Base-by-base conservation (phyloP, 2,888 invertebrate genomes). In the Pseudanteris insignis region DNA sequence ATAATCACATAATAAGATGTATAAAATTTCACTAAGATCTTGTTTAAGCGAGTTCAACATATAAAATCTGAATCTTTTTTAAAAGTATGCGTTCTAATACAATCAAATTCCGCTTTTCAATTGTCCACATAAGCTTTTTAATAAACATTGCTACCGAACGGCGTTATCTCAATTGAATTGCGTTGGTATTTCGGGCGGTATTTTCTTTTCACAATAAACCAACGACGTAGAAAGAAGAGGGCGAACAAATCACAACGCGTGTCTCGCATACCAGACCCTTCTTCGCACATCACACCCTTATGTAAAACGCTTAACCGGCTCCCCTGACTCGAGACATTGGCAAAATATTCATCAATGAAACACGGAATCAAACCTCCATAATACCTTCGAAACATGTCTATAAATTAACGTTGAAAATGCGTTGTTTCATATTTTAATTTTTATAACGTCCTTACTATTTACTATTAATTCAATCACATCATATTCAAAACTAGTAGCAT, bases 201-300 rank as follows among this genome's bases (percentile, higher is more conserved):
- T 33, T n/a, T n/a, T n/a, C n/a, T n/a, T n/a, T n/a, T n/a, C n/a
- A n/a, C n/a, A n/a, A n/a, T n/a, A n/a, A n/a, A 15, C 40, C 15
- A 54, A 53, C 41, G 41, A 43, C 26, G 24, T 25, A 10, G 10
- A 32, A 51, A 44, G 50, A 63, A 60, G n/a, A 63, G 74, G 68
- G 71, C 70, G 74, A 75, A 76, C 75, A 77, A 77, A 77, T 77
- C 77, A 75, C 75, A 67, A 66, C 74, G 75, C 77, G 74, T 76
- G 77, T 72, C 72, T 75, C 67, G 71, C 75, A 77, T 77, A 76
- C 77, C 77, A 71, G 75, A 76, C 72, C 72, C 75, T 75, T 72
- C 67, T 74, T 73, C 66, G 48, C 46, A 55, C 68, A 63, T 69
- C 68, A 67, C 73, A 74, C 76, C 77, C 77, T 75, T 74, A 75